Conservation (phyloP, 2,113 vertebrate species). For the Toxostoma redivivum region DNA sequence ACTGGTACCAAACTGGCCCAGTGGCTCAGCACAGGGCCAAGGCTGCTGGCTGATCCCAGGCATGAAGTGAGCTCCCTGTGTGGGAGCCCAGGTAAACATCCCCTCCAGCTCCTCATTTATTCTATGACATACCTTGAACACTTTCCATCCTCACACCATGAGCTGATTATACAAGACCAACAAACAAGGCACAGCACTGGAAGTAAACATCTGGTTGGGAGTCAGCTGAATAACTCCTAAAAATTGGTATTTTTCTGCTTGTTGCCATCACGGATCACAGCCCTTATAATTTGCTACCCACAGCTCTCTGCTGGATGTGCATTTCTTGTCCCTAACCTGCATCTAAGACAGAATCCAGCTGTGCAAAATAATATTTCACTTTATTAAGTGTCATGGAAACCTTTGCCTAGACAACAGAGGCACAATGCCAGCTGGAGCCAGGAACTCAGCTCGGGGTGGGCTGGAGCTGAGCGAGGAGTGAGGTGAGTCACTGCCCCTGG, state of each 20-base stretch:
- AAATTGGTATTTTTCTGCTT: slow-evolving; percentile 32
- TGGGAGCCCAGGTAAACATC: not conserved
- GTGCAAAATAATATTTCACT: slow-evolving; percentile 48
- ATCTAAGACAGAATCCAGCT: slow-evolving; percentile 48
- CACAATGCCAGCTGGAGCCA: not conserved
- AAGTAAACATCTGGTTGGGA: slow-evolving; percentile 12
- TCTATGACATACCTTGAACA: not conserved
- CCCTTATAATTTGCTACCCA: slow-evolving; percentile 20
- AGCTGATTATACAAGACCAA: not conserved
- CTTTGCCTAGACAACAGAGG: slow-evolving; percentile 55
- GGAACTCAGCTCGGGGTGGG: not conserved
- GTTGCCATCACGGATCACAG: not conserved
- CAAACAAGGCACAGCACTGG: not conserved
- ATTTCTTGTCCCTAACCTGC: slow-evolving; percentile 35
- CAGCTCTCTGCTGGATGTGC: slow-evolving; percentile 17
- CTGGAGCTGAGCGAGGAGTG: fast-evolving
- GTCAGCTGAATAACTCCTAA: not conserved
- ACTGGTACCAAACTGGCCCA: not conserved
- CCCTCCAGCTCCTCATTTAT: not conserved
- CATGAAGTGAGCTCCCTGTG: not conserved
- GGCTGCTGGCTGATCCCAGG: not conserved
- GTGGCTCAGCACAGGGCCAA: not conserved
- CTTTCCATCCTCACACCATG: not conserved
- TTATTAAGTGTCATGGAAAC: slow-evolving; percentile 60
- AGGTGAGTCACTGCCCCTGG: not conserved